Evolutionary conservation across 2,113 vertebrate species (phyloP).

Genomic region (Oryctolagus cuniculus): mOryCun1.1 NC_091439.1:54017501-54018000

Average conservation of each 20-base stretch:
- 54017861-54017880: not conserved
- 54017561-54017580: no score
- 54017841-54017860: not conserved
- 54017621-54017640: not conserved
- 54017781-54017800: not conserved
- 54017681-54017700: not conserved
- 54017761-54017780: not conserved
- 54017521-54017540: no score
- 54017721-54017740: not conserved
- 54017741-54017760: not conserved
- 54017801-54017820: not conserved
- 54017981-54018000: not conserved
- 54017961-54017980: constrained; percentile 23
- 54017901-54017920: not conserved
- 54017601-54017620: constrained; percentile 5
- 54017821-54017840: not conserved
- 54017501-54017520: not conserved
- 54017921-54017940: not conserved
- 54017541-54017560: no score
- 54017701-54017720: not conserved
- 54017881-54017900: not conserved
- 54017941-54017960: not conserved
- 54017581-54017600: not conserved
- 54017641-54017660: not conserved
- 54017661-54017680: not conserved